Conservation (phyloP, 2,888 invertebrate genomes). For the Luffia ferchaultella region DNA sequence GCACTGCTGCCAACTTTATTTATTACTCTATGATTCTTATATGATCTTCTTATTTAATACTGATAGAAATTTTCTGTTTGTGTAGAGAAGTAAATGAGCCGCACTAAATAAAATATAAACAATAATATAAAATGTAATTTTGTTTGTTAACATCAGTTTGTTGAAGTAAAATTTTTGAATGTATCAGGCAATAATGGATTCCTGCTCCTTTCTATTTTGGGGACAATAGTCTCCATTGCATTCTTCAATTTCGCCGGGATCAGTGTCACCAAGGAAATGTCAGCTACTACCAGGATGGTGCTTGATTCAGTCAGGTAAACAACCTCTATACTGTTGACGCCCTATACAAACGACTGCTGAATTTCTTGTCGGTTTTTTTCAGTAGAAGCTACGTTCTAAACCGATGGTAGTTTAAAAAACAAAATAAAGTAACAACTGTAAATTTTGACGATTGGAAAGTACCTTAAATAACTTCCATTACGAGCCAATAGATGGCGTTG, state of each 20-base stretch:
- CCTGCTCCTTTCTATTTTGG: conserved; percentile 55
- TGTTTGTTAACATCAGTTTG: too few species aligned
- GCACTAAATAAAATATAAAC: too few species aligned
- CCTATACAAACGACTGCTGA: neutral
- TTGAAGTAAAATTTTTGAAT: too few species aligned
- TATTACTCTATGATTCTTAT: too few species aligned
- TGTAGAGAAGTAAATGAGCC: too few species aligned
- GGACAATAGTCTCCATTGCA: conserved; percentile 86
- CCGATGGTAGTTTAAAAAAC: neutral
- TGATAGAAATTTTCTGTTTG: too few species aligned
- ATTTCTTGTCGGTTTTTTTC: neutral
- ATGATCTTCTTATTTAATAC: too few species aligned
- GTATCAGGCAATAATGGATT: conserved; percentile 45
- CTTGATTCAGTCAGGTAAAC: conserved; percentile 77
- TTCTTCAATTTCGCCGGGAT: conserved; percentile 94
- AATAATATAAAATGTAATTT: too few species aligned
- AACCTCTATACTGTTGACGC: neutral
- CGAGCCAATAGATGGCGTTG: too few species aligned
- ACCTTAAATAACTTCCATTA: neutral
- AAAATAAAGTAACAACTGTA: neutral
- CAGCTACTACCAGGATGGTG: conserved; percentile 91
- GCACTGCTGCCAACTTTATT: too few species aligned
- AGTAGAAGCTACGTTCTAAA: too few species aligned
- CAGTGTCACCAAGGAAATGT: conserved; percentile 92
- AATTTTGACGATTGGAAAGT: neutral